These are phyloP conservation scores for Cyclura pinguis DNA, from an alignment of 2,797 vertebrate species.

Conservation along the genomic window DNA sequence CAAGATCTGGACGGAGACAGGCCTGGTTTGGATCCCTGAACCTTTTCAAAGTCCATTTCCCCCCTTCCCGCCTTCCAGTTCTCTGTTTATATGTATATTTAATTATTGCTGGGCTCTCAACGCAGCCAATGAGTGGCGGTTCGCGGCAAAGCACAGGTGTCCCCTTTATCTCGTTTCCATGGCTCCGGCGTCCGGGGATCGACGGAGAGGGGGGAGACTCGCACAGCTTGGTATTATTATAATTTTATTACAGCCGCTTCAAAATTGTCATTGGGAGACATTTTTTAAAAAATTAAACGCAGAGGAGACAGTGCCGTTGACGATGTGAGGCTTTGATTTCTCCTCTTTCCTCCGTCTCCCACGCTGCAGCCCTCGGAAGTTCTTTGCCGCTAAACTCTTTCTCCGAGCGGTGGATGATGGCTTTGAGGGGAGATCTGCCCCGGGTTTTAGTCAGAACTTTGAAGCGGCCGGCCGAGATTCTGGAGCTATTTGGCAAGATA, in stretches of 20 bases:
- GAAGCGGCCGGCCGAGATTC: too few relatives aligned
- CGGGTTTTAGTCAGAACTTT: too few relatives aligned
- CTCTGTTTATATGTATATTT: constrained; percentile 28
- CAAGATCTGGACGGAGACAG: too few relatives aligned
- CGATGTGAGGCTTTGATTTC: not conserved
- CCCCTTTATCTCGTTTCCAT: constrained; percentile 40
- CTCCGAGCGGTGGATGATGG: too few relatives aligned
- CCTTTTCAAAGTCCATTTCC: too few relatives aligned
- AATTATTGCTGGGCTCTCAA: not conserved
- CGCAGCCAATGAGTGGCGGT: not conserved
- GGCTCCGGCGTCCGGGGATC: not conserved
- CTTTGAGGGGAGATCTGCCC: too few relatives aligned
- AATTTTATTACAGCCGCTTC: constrained; percentile 28
- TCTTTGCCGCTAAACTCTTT: not conserved
- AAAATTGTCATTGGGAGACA: constrained; percentile 2
- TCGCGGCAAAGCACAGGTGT: not conserved
- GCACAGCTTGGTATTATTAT: constrained; percentile 27
- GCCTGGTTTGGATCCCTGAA: not conserved
- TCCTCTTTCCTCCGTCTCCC: too few relatives aligned
- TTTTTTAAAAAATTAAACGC: too few relatives aligned
- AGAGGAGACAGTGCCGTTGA: not conserved
- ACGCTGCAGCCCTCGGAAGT: not conserved
- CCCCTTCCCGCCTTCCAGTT: not conserved
- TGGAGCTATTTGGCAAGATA: too few relatives aligned
- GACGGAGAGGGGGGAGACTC: too few relatives aligned